A percentile compares a stretch with the other conserved stretches of the same genome.
Evolutionary conservation across 2,888 invertebrate genomes (phyloP).

Genomic region (Tholera decimalis): DNA sequence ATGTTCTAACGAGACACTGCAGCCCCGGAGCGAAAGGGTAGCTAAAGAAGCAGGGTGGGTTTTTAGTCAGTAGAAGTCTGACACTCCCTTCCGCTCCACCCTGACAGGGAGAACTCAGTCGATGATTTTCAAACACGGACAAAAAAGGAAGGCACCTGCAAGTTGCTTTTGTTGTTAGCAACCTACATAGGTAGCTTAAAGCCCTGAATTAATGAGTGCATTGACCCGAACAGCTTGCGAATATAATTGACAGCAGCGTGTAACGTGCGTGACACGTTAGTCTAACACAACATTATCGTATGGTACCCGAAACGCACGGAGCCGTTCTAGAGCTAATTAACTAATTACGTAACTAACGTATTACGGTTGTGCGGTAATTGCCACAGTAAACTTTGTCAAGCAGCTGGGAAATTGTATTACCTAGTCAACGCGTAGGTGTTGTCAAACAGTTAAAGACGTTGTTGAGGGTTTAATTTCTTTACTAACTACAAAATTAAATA

Average conservation of each 20-base stretch:
- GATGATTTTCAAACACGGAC: background rate
- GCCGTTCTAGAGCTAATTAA: conserved; percentile 47
- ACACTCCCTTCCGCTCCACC: too few relatives aligned
- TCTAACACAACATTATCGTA: conserved; percentile 38
- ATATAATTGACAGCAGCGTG: conserved; percentile 38
- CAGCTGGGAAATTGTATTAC: conserved; percentile 26
- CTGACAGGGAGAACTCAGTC: too few relatives aligned
- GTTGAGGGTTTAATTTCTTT: background rate
- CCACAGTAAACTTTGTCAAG: conserved; percentile 33
- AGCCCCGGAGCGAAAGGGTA: too few relatives aligned
- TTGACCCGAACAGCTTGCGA: conserved; percentile 27
- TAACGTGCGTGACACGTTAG: conserved; percentile 30
- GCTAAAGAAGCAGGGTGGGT: too few relatives aligned
- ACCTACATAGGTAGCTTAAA: background rate
- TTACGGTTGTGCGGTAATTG: conserved; percentile 34
- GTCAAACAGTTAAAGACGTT: conserved; percentile 27
- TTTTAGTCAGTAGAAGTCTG: too few relatives aligned
- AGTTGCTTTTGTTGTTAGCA: background rate
- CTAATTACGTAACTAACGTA: conserved; percentile 46
- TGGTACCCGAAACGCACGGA: conserved; percentile 24
- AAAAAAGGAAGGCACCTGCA: too few relatives aligned
- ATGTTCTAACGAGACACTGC: too few relatives aligned
- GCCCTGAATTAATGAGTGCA: conserved; percentile 1
- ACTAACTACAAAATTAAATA: background rate
- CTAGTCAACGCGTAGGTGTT: conserved; percentile 1